Evolutionary conservation across 1,140 invertebrate genomes (phyloP), one percentile per base, ranked within the genome.

Genomic region (Drosophila yakuba): DNA sequence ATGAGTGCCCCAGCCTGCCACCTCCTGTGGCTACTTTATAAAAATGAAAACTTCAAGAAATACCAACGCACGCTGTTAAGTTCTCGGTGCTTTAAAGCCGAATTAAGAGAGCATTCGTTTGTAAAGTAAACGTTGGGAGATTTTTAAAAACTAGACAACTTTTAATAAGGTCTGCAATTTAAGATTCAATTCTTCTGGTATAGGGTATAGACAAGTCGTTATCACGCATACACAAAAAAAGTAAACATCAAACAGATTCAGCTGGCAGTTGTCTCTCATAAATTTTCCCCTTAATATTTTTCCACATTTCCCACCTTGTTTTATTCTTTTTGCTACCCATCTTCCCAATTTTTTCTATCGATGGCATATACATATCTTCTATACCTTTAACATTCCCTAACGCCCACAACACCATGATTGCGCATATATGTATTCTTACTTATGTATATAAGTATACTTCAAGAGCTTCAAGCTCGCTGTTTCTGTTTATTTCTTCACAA

Each of bases 211-310:
- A 2, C 36, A 7, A 41, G 35, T 55, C 36, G 12, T 35, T 14
- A 25, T 38, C 0, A n/a, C 43, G 3, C 4, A 20, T 12, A 7
- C 23, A 39, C 7, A 3, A 28, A 52, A 15, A 54, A 47, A n/a
- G 48, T 67, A 63, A 62, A 71, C 39, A 64, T 50, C 41, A 66
- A 66, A 77, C 54, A 82, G 54, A 57, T 76, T 72, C 80, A 55
- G 72, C 64, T 54, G 47, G 67, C 82, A 82, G 83, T 86, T 88
- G 83, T 83, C 75, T 88, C 80, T 78, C 85, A 85, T 83, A 86
- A 88, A 86, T 88, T 77, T 52, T 32, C 23, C 32, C 48, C 61
- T 43, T 52, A 14, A 47, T 54, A 57, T 58, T 56, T 74, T 62
- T 64, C 43, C 62, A 64, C 72, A 51, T 38, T 71, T 56, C 32